Conservation (phyloP, 2,797 vertebrate genomes). For the Helarctos malayanus region DNA sequence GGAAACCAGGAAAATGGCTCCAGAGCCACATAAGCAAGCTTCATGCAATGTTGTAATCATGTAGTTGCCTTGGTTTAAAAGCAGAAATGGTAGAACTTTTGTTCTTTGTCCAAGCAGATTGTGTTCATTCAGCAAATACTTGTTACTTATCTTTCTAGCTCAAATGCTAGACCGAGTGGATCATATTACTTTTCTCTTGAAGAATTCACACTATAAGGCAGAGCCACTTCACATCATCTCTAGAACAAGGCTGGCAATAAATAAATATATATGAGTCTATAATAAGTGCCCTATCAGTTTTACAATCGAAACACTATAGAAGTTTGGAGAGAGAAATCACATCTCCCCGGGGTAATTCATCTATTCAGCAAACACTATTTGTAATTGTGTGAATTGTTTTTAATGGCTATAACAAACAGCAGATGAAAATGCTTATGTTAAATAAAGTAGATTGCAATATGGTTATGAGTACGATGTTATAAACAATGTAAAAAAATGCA, state of each 20-base stretch:
- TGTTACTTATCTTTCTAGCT: background rate
- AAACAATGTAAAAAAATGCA: background rate
- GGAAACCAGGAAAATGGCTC: conserved; percentile 37
- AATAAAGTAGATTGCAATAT: background rate
- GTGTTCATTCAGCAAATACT: background rate
- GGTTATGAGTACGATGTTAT: background rate
- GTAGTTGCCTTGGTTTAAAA: conserved; percentile 2
- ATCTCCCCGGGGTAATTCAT: conserved; percentile 5
- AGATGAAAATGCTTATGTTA: conserved; percentile 4
- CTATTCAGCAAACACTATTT: conserved; percentile 27
- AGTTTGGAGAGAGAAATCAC: conserved; percentile 1
- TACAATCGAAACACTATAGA: background rate
- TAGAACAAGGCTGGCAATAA: background rate
- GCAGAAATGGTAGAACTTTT: background rate
- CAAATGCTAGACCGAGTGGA: background rate
- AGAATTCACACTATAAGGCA: background rate
- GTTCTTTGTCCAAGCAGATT: background rate
- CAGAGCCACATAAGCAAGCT: background rate
- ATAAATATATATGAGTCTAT: background rate
- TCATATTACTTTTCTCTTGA: conserved; percentile 33
- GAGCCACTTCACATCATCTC: background rate
- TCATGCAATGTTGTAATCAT: background rate
- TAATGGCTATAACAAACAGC: background rate
- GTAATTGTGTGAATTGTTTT: background rate
- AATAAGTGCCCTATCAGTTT: background rate